These are phyloP conservation scores for Hippopotamyrus pictus DNA, from an alignment of 2,797 vertebrate species.

Conservation along the genomic window DNA sequence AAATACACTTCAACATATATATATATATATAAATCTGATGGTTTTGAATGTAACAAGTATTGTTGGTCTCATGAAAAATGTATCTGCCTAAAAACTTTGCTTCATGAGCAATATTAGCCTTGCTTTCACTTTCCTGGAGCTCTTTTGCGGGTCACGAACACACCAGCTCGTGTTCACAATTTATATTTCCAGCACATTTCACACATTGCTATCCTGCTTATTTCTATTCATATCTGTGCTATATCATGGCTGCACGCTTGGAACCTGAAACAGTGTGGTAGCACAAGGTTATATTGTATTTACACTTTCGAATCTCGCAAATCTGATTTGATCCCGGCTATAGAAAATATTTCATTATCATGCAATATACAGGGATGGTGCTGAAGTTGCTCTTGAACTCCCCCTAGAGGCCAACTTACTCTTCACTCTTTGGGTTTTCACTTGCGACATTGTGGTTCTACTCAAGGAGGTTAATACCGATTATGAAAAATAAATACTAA, in stretches of 20 bases:
- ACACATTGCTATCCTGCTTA: background rate
- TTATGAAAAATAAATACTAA: background rate
- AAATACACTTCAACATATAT: background rate
- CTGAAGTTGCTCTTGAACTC: background rate
- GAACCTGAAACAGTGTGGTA: background rate
- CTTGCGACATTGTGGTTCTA: background rate
- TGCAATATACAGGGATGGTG: background rate
- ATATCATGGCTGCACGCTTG: background rate
- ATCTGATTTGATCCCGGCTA: background rate
- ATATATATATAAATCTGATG: background rate
- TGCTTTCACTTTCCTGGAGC: background rate
- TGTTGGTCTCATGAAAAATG: background rate
- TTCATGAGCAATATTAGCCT: background rate
- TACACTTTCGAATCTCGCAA: background rate
- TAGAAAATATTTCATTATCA: background rate
- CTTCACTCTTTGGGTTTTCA: background rate
- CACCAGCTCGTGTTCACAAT: background rate
- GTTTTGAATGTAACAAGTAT: background rate
- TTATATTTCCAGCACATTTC: background rate
- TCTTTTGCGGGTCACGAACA: background rate
- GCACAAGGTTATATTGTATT: background rate
- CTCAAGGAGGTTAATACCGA: background rate
- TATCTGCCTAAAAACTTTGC: background rate
- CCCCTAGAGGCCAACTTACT: background rate
- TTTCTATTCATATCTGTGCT: background rate